These are phyloP conservation scores for Lethenteron camtschaticum DNA, from an alignment of 2,113 vertebrate species.

Conservation along the genomic window DNA sequence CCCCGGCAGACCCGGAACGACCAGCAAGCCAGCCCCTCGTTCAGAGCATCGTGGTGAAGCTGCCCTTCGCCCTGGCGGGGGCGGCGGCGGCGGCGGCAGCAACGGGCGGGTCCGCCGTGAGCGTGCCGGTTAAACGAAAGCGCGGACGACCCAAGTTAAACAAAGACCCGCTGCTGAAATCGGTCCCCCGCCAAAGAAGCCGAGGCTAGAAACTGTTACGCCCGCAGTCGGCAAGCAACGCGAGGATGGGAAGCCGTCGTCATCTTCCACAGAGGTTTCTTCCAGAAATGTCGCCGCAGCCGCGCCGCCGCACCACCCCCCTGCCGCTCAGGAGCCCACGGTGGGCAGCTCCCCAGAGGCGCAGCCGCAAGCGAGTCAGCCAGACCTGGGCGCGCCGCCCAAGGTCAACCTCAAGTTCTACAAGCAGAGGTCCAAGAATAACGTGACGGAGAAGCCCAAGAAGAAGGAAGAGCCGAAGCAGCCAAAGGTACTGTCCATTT, in stretches of 20 bases:
- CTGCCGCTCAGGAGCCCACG: too few species aligned
- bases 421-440: background rate
- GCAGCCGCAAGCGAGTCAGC: background rate
- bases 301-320: too few species aligned
- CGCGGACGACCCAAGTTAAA: too few species aligned
- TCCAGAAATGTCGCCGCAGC: too few species aligned
- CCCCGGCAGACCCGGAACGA: constrained; percentile 1
- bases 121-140: too few species aligned
- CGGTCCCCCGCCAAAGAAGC: background rate
- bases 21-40: background rate
- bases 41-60: constrained; percentile 1
- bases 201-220: background rate
- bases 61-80: too few species aligned
- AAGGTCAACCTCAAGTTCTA: constrained; percentile 5
- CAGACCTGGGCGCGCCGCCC: background rate
- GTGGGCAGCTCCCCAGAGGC: too few species aligned
- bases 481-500: too few species aligned
- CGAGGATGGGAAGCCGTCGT: too few species aligned
- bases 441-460: constrained; percentile 1
- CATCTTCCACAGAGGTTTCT: too few species aligned
- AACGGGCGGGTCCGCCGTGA: background rate
- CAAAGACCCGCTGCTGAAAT: background rate
- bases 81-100: background rate
- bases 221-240: too few species aligned
- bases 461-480: background rate